Percentiles rank a stretch among this genome's conserved stretches.
Conservation (phyloP, 2,113 vertebrate species). For the Semnopithecus entellus region DNA sequence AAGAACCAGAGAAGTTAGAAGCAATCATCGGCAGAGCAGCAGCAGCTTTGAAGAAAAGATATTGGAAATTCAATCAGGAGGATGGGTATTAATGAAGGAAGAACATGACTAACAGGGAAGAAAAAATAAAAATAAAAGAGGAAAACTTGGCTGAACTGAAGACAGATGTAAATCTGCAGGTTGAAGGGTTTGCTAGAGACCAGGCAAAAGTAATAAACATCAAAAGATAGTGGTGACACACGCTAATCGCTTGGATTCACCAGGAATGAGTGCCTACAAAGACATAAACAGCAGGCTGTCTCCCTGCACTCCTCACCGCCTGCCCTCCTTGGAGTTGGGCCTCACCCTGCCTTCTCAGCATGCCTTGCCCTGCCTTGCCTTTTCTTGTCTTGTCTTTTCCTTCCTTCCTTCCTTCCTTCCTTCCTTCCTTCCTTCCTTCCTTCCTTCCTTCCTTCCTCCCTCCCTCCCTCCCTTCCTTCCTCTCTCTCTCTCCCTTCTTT, state of each 20-base stretch:
- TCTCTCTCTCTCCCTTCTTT: too few relatives aligned
- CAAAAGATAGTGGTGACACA: neutral
- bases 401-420: too few relatives aligned
- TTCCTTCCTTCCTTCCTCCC: fast-evolving
- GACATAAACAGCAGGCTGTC: neutral
- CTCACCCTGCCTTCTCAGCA: neutral
- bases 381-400: neutral
- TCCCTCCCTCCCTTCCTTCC: too few relatives aligned
- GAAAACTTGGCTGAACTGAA: neutral
- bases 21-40: neutral
- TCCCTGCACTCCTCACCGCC: fast-evolving
- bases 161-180: neutral
- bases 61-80: neutral
- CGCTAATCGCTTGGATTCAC: neutral
- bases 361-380: neutral
- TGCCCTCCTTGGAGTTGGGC: neutral
- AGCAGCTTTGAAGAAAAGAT: neutral
- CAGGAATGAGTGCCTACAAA: neutral
- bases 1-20: neutral
- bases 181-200: neutral
- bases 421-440: too few relatives aligned
- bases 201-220: neutral
- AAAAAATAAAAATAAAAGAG: neutral
- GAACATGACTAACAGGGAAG: neutral
- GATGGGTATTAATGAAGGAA: neutral